Base-by-base conservation (phyloP, 2,113 vertebrate species). In the Myxocyprinus asiaticus region DNA sequence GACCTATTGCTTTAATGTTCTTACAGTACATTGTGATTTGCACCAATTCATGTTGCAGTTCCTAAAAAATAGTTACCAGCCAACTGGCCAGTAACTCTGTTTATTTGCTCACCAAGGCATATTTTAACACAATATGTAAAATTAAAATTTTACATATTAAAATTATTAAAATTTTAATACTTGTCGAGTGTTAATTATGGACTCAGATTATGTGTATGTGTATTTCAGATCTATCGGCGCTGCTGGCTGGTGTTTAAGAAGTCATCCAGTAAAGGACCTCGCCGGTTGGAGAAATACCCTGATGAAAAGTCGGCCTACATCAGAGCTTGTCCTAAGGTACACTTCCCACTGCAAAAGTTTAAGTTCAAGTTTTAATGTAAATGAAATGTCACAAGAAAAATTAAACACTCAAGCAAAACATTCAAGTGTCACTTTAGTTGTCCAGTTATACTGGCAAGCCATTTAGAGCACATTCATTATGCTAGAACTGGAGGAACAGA, bases 201-300 rank as follows among this genome's bases (percentile, higher is more conserved):
- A 33, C 22, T 3, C 22, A 33, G 22, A 33, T 33, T 78, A 14
- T 80, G 22, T 33, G 22, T 33, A 33, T 33, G 22, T 33, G 1
- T 73, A 4, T 59, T 72, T 10, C 88, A 99, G 97, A 98, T 99
- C 84, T 99, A 98, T 88, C 94, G 97, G 3, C 93, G 97, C 15
- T 99, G 97, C 88, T 99, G 97, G 97, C 91, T 99, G 85, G 96
- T 98, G 48, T 97, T 99, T 86, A 95, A 96, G 83, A 99, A 98
- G 81, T 95, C 96, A 9, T 98, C 97, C 73, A 98, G 97, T 84
- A 99, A 99, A 90, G 97, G 97, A 48, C 96, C 97, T 44, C 95
- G 97, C 78, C 92, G 97, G 77, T 90, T 98, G 81, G 97, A 98
- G 86, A 98, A 98, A 86, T 98, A 98, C 78, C 94, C 96, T 0